A percentile compares a stretch with the other conserved stretches of the same genome.
Conservation (phyloP, 2,113 vertebrate species). For the Dolichallabes microphthalmus region DNA sequence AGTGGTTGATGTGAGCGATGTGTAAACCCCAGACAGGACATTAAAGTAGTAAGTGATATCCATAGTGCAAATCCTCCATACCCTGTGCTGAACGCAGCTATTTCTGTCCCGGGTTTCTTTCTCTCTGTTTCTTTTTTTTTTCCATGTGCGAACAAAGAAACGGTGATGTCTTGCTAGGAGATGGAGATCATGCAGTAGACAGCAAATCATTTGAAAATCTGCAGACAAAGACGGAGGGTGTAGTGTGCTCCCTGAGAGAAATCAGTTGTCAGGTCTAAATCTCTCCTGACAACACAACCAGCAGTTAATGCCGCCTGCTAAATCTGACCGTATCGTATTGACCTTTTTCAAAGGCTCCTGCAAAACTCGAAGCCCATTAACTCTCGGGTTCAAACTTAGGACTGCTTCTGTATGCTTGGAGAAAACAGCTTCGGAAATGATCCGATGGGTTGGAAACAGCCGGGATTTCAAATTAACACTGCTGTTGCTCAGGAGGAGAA, state of each 20-base stretch:
- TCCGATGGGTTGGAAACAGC: background rate
- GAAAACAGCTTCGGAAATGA: background rate
- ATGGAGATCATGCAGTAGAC: conserved; percentile 38
- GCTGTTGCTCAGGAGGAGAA: conserved; percentile 3
- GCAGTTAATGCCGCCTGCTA: conserved; percentile 69
- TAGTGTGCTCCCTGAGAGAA: conserved; percentile 64
- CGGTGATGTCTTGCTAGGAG: conserved; percentile 38
- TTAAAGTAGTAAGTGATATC: conserved; percentile 21
- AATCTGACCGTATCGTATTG: conserved; percentile 65
- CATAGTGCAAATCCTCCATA: conserved; percentile 22
- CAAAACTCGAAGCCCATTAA: conserved; percentile 56
- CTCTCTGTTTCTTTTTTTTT: background rate
- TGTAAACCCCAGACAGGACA: conserved; percentile 20
- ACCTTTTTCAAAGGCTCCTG: conserved; percentile 54
- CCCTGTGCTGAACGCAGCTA: background rate
- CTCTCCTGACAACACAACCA: conserved; percentile 63
- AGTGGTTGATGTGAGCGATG: conserved; percentile 4
- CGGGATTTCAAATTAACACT: conserved; percentile 5
- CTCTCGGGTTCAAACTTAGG: conserved; percentile 42
- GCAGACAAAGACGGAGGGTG: conserved; percentile 69
- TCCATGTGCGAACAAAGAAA: conserved; percentile 32
- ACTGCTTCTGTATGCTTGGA: conserved; percentile 36
- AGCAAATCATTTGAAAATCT: conserved; percentile 56
- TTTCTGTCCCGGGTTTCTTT: background rate
- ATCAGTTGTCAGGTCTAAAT: conserved; percentile 74